Base-by-base conservation (phyloP, 2,888 invertebrate species). In the Actias luna region DNA sequence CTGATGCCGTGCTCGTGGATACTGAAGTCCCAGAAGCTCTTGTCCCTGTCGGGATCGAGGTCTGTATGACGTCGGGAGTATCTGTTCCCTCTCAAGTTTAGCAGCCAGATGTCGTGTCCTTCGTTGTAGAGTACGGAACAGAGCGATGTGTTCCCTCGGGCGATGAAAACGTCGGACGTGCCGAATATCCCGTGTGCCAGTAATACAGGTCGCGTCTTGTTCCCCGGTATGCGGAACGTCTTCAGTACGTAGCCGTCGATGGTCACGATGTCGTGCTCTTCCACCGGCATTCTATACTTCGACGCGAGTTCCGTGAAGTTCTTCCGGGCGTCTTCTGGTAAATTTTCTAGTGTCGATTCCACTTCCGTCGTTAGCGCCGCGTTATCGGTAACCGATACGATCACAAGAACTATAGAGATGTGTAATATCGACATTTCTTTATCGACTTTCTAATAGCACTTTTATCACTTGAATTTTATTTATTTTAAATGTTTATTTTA, bases 1-100 rank as follows among this genome's bases (percentile, higher is more conserved):
- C 93, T 93, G 25, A 82, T 70, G 0, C 95, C 96, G 79, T 95
- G 94, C 75, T 97, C 95, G 76, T 96, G 94, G 87, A 93, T 94
- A 65, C 94, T 94, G 69, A 92, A 94, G 58, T 88, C 67, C 94
- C 94, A 94, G 70, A 82, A 94, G 0, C 72, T 61, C 25, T 69
- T 63, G 58, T 93, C 86, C 0, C 46, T 67, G 58, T 83, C 75
- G 0, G 89, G 80, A 59, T 88, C 67, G 80, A 88, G 69, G 1
- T 77, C 78, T 0, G 71, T 67, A 73, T 96, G 96, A 12, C 82
- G 83, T 33, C 89, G 82, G 1, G 94, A 93, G 75, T 95, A 95
- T 4, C 83, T 87, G 72, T 94, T 95, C 5, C 96, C 96, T 62
- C 96, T 85, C 16, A 85, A 83, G 63, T 86, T 87, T 58, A 80